phyloP scores from a whole-genome alignment of 1,140 invertebrate species.

The Pomacea maculata region DNA sequence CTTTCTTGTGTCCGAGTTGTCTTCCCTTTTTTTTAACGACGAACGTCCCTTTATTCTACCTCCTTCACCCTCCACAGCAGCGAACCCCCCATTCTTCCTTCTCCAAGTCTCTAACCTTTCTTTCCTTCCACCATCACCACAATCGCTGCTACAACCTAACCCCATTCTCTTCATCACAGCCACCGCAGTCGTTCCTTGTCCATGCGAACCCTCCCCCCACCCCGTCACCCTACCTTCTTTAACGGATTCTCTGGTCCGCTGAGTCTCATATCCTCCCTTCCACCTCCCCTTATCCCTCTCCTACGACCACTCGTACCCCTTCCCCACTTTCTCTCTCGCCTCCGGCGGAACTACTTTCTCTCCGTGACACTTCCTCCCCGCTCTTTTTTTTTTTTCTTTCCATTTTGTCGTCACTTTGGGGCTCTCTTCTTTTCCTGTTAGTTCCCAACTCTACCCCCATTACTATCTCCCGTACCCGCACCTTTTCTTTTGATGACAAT shows the following conservation, averaged over 20 bases:
- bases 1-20: not conserved
- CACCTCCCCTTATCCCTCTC: not conserved
- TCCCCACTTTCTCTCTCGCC: not conserved
- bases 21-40: not conserved
- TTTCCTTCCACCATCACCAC: not conserved
- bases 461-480: too few species aligned
- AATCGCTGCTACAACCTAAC: not conserved
- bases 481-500: too few species aligned
- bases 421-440: not conserved
- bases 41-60: not conserved
- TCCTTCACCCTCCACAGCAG: not conserved
- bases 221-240: too few species aligned
- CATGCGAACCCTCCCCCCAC: too few species aligned
- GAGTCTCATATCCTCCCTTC: too few species aligned
- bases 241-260: too few species aligned
- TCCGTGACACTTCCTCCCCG: not conserved
- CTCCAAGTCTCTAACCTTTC: not conserved
- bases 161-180: too few species aligned
- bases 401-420: constrained; percentile 1
- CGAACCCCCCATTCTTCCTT: not conserved
- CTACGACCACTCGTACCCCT: not conserved
- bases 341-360: not conserved
- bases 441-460: too few species aligned
- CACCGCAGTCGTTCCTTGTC: too few species aligned
- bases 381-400: not conserved